Evolutionary conservation across 2,888 invertebrate genomes (phyloP).

Genomic region (Eustalomyia histrio): DNA sequence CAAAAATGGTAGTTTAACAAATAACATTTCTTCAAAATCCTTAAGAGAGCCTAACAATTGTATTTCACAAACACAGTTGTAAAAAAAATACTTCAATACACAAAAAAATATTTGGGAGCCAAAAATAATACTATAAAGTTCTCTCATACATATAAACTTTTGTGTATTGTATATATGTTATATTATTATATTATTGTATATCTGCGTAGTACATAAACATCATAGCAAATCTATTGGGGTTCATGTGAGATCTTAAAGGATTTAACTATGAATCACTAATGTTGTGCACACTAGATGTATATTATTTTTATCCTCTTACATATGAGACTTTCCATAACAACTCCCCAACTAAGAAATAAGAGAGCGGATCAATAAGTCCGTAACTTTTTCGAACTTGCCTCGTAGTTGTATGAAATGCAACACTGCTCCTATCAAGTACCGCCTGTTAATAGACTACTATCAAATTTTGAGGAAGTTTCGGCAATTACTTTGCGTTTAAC

Average conservation of each 20-base stretch:
- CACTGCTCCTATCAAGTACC: no score
- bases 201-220: slow-evolving; percentile 14
- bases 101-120: not conserved
- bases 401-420: no score
- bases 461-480: no score
- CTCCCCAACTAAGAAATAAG: no score
- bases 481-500: no score
- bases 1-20: not conserved
- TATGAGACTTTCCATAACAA: no score
- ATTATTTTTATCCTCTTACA: not conserved
- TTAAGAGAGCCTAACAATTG: not conserved
- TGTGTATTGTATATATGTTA: not conserved
- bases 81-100: not conserved
- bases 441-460: no score
- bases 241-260: slow-evolving; percentile 61
- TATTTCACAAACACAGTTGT: not conserved
- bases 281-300: slow-evolving; percentile 25
- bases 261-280: slow-evolving; percentile 59
- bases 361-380: no score
- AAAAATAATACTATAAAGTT: not conserved
- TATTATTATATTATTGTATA: no score
- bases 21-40: not conserved
- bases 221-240: slow-evolving; percentile 58
- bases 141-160: not conserved
- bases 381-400: no score